Percentiles rank a stretch among this genome's conserved stretches.
These are phyloP conservation scores for Herpailurus yagouaroundi DNA, from an alignment of 2,113 vertebrate species.

Conservation along the genomic window DNA sequence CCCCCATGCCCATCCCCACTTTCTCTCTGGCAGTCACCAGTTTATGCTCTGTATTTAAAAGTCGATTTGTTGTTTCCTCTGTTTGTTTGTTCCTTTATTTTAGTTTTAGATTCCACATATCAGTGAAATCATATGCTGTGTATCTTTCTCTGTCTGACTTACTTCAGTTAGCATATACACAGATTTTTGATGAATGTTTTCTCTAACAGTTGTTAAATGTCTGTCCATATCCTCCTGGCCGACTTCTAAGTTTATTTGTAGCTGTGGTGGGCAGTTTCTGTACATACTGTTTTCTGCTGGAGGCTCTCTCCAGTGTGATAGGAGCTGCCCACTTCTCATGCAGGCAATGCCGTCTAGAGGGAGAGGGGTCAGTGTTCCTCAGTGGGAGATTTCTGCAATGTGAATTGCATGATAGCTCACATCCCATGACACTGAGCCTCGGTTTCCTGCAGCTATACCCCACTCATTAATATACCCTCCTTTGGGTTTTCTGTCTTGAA, in stretches of 20 bases:
- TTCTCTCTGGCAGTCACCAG: neutral
- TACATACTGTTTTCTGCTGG: neutral
- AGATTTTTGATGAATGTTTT: conserved; percentile 12
- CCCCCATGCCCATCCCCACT: neutral
- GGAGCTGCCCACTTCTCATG: neutral
- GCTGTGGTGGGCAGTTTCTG: neutral
- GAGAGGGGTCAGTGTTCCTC: neutral
- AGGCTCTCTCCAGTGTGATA: neutral
- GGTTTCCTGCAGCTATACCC: neutral
- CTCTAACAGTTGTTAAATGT: neutral
- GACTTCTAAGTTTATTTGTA: neutral
- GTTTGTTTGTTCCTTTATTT: neutral
- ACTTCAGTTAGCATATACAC: neutral
- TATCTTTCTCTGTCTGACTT: neutral
- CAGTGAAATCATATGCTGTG: neutral
- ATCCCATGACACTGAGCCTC: neutral
- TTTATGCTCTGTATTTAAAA: neutral
- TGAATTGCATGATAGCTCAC: neutral
- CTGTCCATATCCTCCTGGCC: neutral
- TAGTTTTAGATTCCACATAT: neutral
- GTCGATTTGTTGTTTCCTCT: neutral
- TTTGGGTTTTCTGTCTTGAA: neutral
- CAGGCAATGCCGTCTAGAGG: accelerated
- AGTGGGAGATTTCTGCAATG: neutral
- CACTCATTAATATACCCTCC: neutral